Evolutionary conservation across 2,888 invertebrate genomes (phyloP).

Genomic region (Lasioglossum calceatum): DNA sequence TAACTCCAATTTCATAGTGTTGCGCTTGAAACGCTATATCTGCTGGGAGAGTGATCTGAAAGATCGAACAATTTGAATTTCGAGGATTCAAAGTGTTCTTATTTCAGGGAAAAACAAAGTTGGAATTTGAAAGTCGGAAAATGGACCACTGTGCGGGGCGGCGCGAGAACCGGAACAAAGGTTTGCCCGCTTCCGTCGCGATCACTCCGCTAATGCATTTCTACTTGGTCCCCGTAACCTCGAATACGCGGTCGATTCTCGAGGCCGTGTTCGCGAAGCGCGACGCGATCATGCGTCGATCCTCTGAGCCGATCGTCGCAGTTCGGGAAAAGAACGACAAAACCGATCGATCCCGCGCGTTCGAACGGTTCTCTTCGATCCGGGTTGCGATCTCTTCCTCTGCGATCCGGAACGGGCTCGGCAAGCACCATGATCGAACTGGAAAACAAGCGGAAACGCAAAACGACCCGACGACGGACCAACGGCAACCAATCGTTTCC

Average conservation of each 20-base stretch:
- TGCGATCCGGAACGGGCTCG: not conserved
- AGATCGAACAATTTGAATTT: no score
- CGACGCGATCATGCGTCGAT: not conserved
- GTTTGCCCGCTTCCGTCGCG: conserved; percentile 30
- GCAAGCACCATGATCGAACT: not conserved
- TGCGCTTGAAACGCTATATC: no score
- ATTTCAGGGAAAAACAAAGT: no score
- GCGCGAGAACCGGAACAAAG: not conserved
- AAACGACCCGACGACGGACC: not conserved
- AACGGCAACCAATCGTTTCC: not conserved
- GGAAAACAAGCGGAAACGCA: not conserved
- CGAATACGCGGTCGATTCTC: not conserved
- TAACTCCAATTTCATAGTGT: no score
- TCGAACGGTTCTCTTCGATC: no score
- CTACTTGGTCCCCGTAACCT: conserved; percentile 3
- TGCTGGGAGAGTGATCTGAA: no score
- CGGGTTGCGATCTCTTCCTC: no score
- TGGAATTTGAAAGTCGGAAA: no score
- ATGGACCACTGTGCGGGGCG: no score
- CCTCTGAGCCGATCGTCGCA: not conserved
- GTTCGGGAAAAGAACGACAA: not conserved
- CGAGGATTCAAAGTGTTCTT: no score
- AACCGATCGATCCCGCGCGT: not conserved
- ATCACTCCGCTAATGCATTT: conserved; percentile 21
- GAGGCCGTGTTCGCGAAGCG: not conserved